Conservation (phyloP, 2,113 vertebrate species). For the Corydoras maculifer region DNA sequence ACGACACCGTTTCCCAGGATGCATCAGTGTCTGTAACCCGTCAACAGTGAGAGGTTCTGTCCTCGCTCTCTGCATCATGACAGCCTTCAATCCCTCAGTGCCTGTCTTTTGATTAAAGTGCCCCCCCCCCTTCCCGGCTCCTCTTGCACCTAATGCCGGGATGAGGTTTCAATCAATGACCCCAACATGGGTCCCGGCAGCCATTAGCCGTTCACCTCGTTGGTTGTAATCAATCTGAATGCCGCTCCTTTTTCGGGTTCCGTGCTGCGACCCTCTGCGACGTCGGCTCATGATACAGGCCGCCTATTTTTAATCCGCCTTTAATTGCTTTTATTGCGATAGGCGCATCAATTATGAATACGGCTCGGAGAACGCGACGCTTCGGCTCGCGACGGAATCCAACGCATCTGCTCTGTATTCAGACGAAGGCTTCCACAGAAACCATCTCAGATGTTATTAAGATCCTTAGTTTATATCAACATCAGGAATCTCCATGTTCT, state of each 20-base stretch:
- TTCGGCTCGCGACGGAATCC: background rate
- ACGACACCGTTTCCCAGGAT: no score
- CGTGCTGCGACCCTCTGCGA: constrained; percentile 16
- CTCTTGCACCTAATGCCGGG: constrained; percentile 30
- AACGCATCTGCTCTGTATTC: background rate
- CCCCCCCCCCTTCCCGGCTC: background rate
- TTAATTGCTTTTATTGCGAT: constrained; percentile 33
- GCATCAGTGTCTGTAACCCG: no score
- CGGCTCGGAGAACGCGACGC: constrained; percentile 14
- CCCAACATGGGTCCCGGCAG: background rate
- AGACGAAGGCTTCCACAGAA: background rate
- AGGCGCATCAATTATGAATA: constrained; percentile 46
- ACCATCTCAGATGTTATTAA: no score
- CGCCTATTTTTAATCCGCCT: constrained; percentile 39
- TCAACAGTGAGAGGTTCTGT: background rate
- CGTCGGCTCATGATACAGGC: constrained; percentile 23
- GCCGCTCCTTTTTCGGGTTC: constrained; percentile 12
- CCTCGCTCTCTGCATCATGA: constrained; percentile 45
- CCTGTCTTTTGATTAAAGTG: constrained; percentile 50
- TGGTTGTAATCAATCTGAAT: constrained; percentile 35
- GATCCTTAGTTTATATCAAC: no score
- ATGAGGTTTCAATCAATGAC: constrained; percentile 45
- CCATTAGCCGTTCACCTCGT: constrained; percentile 37
- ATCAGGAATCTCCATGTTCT: no score
- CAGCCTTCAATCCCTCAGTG: constrained; percentile 34